Evolutionary conservation across 2,888 invertebrate species (phyloP), one percentile per base, ranked within the genome.

Genomic region (Cyclophora albipunctata): DNA sequence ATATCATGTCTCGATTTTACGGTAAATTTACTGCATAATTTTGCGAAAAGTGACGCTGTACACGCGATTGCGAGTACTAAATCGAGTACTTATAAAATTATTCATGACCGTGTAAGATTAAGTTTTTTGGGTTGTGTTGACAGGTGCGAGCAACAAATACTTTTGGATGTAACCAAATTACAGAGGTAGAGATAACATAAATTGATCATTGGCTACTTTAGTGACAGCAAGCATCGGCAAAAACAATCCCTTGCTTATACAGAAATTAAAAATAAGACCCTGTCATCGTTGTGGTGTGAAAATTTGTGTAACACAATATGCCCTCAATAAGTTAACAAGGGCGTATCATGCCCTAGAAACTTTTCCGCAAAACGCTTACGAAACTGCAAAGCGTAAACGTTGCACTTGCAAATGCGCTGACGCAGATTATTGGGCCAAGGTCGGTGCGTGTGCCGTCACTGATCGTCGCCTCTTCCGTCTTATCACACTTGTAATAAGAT

Each of bases 361-460:
- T 71, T 75, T 80, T 80, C 75, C 73, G 72, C 66, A 66, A 70
- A 75, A 62, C 56, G 56, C 62, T 71, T 66, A 67, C 66, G 64
- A 69, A 69, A 69, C 62, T 58, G 66, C 65, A 63, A 64, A 66
- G 44, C 67, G 66, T 67, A 64, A 66, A 66, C 64, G 68, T 63
- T 74, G 72, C 77, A 73, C 67, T 66, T 73, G 69, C 67, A 67
- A 58, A 64, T 70, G 75, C 74, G 77, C 73, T 57, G 62, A 59
- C 71, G 75, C 78, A 75, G 59, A 67, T 69, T 78, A 76, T 76
- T 78, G 63, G 82, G 81, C 71, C 84, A 84, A 84, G 84, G 85
- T 69, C 57, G 50, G 34, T 45, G 48, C 55, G 46, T 42, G 42
- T 34, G 4, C 33, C 43, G 43, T 43, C 43, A 43, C 43, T 43